A percentile compares a stretch with the other conserved stretches of the same genome.
These are phyloP conservation scores for Gymnarchus niloticus DNA, from an alignment of 2,113 vertebrate genomes.

Conservation along the genomic window DNA sequence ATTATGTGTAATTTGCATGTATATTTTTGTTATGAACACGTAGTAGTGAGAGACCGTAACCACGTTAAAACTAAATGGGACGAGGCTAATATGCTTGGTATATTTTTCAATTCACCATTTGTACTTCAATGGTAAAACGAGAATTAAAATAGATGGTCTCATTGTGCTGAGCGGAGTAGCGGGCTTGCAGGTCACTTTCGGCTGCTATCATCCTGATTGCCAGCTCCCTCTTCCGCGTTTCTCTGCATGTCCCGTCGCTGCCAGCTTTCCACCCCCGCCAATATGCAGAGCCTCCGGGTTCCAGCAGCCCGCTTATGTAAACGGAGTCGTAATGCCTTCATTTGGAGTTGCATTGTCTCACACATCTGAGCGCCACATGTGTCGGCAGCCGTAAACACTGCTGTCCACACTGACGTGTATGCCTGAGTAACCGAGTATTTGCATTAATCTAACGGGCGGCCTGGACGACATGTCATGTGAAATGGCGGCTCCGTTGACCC, in stretches of 20 bases:
- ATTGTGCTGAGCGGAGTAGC: not conserved
- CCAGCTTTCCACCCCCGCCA: constrained; percentile 7
- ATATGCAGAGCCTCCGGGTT: not conserved
- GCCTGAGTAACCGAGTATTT: no score
- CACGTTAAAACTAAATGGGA: not conserved
- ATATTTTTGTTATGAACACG: not conserved
- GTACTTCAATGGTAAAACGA: not conserved
- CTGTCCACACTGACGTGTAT: not conserved
- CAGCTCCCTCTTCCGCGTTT: not conserved
- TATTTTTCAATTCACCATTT: not conserved
- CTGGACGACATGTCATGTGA: not conserved
- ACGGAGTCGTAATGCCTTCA: not conserved
- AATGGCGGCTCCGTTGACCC: not conserved
- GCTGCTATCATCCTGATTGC: not conserved
- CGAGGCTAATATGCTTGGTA: not conserved
- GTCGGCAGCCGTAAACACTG: not conserved
- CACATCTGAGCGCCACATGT: not conserved
- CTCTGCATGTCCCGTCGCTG: not conserved
- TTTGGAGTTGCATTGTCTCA: not conserved
- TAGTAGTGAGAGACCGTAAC: not conserved
- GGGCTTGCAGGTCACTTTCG: not conserved
- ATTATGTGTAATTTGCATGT: not conserved
- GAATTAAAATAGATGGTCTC: not conserved
- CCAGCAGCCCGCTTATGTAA: not conserved
- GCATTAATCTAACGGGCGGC: not conserved